Base-by-base conservation (phyloP, 2,113 vertebrate genomes). In the Fregata magnificens region DNA sequence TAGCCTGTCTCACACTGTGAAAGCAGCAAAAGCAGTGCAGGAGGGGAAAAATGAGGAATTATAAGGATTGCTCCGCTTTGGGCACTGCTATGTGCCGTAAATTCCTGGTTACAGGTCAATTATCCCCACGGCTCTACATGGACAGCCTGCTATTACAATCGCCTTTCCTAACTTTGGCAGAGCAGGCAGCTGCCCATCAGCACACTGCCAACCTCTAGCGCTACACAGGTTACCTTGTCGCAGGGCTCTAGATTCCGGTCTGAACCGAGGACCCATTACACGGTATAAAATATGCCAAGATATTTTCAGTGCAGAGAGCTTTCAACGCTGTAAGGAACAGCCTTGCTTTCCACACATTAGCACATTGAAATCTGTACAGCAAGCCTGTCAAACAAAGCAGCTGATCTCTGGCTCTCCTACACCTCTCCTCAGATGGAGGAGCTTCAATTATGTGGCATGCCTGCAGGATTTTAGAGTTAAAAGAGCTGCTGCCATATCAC, bases 401-500 rank as follows among this genome's bases (percentile, higher is more conserved):
- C 94, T 73, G 93, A 82, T 89, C 94, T 45, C 91, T 16, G 62
- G 9, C 88, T 84, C 86, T 94, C 94, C 93, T 13, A 34, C 76
- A 72, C 63, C 49, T 77, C 86, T 83, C 67, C 80, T 58, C 42
- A 31, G 52, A 55, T 7, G 63, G 62, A 88, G 62, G 42, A 92
- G 78, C 77, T 62, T 47, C 67, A n/a, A 10, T 38, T 55, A 63
- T 10, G n/a, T 11, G 73, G 18, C 59, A 25, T 0, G 16, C 5
- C 73, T 81, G 69, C 55, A 47, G 70, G 44, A 74, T 45, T n/a
- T 29, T 3, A 40, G 59, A 82, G n/a, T 12, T 34, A 22, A 16
- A 81, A 85, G 77, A 81, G 80, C 58, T 66, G 78, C 47, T 74
- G 81, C 58, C 9, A 2, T 14, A 38, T 2, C 76, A 28, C 52